A percentile compares a stretch with the other conserved stretches of the same genome.
Conservation (phyloP, 2,888 invertebrate species). For the Enchytraeus crypticus region DNA sequence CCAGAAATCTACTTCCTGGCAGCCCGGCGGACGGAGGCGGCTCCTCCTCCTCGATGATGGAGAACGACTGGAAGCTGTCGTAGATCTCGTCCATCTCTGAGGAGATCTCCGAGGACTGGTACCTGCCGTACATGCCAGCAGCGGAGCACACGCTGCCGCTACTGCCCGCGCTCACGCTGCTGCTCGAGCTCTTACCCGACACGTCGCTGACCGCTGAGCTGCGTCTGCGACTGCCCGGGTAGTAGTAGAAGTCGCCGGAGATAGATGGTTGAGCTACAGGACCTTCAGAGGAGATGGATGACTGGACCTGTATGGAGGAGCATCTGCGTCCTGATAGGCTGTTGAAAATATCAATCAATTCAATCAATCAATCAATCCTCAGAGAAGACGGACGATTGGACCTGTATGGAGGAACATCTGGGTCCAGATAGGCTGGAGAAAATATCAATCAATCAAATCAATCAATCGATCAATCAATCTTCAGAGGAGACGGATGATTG, state of each 20-base stretch:
- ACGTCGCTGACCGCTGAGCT: neutral
- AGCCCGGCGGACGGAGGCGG: too few relatives aligned
- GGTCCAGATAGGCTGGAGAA: too few relatives aligned
- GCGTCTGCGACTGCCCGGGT: neutral
- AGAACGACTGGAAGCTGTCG: neutral
- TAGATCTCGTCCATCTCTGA: neutral
- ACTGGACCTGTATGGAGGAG: neutral
- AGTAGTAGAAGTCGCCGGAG: neutral
- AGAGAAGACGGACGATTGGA: too few relatives aligned
- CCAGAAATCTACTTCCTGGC: too few relatives aligned
- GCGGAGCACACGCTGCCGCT: too few relatives aligned
- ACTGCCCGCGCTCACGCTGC: neutral
- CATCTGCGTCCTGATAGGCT: neutral
- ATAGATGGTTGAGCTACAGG: too few relatives aligned
- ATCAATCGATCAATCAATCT: too few relatives aligned
- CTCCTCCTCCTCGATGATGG: neutral
- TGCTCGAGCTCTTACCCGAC: neutral
- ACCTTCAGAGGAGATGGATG: neutral
- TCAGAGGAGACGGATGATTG: neutral
- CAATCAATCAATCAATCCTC: too few relatives aligned
- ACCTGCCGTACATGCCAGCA: neutral
- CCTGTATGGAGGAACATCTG: too few relatives aligned
- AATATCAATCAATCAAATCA: too few relatives aligned
- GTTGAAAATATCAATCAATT: too few relatives aligned
- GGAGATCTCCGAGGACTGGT: neutral